Conservation (phyloP, 2,888 invertebrate genomes). For the Diarsia rubi region DNA sequence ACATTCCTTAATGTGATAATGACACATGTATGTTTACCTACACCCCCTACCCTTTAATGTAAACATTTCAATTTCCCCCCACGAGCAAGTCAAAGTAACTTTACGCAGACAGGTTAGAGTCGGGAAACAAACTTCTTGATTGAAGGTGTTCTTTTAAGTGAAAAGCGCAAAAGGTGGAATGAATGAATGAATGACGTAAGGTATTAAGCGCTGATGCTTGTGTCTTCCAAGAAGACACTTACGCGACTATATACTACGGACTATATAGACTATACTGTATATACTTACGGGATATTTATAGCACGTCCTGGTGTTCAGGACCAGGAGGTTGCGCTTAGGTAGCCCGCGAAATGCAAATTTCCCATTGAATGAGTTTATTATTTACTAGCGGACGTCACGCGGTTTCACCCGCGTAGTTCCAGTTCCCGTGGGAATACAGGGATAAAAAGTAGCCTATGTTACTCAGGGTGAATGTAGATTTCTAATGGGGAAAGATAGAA, state of each 20-base stretch:
- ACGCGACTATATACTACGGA: too few species aligned
- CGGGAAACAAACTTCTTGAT: constrained; percentile 21
- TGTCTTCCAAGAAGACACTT: background rate
- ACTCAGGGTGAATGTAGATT: too few species aligned
- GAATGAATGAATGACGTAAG: constrained; percentile 1
- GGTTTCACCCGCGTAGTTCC: too few species aligned
- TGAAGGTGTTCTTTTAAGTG: constrained; percentile 1
- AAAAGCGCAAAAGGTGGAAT: background rate
- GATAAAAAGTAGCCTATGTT: too few species aligned
- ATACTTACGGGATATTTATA: background rate
- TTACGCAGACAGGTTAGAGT: constrained; percentile 7
- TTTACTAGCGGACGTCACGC: too few species aligned
- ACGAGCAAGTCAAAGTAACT: constrained; percentile 17
- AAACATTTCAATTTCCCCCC: constrained; percentile 36
- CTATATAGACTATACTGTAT: too few species aligned
- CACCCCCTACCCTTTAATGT: background rate
- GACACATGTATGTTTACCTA: background rate
- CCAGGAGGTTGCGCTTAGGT: too few species aligned
- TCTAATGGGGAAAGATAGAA: too few species aligned
- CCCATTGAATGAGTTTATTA: too few species aligned
- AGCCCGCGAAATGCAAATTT: too few species aligned
- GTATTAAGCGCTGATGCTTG: background rate
- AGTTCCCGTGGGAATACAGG: too few species aligned
- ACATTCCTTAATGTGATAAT: background rate
- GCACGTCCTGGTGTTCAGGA: background rate